These are phyloP conservation scores for Cosmia pyralina DNA, from an alignment of 2,888 invertebrate genomes.

Conservation along the genomic window DNA sequence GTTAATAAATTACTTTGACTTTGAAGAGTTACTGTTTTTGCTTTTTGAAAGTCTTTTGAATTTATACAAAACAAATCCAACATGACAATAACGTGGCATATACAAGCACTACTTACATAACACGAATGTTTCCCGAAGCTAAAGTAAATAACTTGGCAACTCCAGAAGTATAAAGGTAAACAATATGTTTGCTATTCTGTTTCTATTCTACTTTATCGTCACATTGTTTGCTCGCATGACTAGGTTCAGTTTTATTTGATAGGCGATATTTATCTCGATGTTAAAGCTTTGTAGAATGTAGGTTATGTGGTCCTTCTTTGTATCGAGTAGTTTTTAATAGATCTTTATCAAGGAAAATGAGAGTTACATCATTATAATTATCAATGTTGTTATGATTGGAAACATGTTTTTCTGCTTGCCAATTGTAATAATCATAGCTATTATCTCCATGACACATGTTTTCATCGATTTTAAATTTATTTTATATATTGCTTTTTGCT, in stretches of 20 bases:
- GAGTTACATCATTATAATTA: background rate
- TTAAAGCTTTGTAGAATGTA: conserved; percentile 12
- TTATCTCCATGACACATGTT: conserved; percentile 1
- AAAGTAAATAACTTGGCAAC: conserved; percentile 54
- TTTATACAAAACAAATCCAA: conserved; percentile 7
- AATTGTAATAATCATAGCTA: conserved; percentile 1
- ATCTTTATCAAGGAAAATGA: background rate
- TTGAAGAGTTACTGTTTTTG: background rate
- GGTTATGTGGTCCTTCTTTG: background rate
- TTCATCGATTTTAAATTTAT: background rate
- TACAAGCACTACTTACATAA: conserved; percentile 41
- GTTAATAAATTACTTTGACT: background rate
- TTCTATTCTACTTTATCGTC: conserved; percentile 54
- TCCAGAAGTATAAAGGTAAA: conserved; percentile 54
- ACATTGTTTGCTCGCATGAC: conserved; percentile 42
- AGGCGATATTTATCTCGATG: conserved; percentile 45
- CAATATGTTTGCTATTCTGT: conserved; percentile 57
- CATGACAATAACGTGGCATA: conserved; percentile 29
- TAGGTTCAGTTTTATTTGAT: conserved; percentile 54
- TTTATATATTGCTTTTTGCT: background rate
- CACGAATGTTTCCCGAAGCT: conserved; percentile 29
- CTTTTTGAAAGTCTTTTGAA: conserved; percentile 4
- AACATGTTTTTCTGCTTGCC: background rate
- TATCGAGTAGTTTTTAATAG: background rate
- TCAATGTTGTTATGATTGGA: background rate